Base-by-base conservation (phyloP, 2,888 invertebrate species). In the Argynnis bischoffii region DNA sequence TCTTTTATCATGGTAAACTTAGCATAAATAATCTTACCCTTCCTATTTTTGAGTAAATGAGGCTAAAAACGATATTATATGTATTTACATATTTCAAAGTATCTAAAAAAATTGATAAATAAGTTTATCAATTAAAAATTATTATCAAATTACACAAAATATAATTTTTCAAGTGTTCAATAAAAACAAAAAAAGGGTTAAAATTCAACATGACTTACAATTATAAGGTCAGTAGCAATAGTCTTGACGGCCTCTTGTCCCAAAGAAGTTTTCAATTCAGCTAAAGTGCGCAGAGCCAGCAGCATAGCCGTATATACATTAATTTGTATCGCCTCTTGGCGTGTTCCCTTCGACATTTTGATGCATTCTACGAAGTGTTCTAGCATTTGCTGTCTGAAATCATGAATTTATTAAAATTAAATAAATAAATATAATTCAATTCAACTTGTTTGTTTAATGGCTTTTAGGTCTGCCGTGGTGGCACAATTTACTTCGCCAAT, bases 321-420 rank as follows among this genome's bases (percentile, higher is more conserved):
- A 92, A 99, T 96, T 87, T 99, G 99, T 18, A 97, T 96, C 0
- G 99, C 99, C 85, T 99, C 99, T 80, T 98, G 98, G 14, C 99
- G 94, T 0, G 96, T 95, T 14, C 98, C 98, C 82, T 99, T 99
- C 0, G 98, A 97, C 82, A 98, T 97, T 77, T 96, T 96, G 76
- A 99, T 97, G 83, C 98, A 99, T 83, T 99, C 99, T 26, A 95
- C 95, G 83, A 99, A 99, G 84, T 99, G 99, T 75, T 99, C 98
- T 63, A 99, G 91, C 96, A 99, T 98, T 93, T 99, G 99, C 66
- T 99, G 94, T 61, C 93, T 93, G 77, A 51, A 50, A 5, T 59
- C 3, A n/a, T 47, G 21, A 14, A 21, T n/a, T 60, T 50, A n/a
- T n/a, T 31, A 8, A 6, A 55, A 6, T 14, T 53, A 8, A 50